Percentiles rank a stretch among this genome's conserved stretches.
Evolutionary conservation across 2,113 vertebrate genomes (phyloP).

Genomic region (Corythoichthys intestinalis): DNA sequence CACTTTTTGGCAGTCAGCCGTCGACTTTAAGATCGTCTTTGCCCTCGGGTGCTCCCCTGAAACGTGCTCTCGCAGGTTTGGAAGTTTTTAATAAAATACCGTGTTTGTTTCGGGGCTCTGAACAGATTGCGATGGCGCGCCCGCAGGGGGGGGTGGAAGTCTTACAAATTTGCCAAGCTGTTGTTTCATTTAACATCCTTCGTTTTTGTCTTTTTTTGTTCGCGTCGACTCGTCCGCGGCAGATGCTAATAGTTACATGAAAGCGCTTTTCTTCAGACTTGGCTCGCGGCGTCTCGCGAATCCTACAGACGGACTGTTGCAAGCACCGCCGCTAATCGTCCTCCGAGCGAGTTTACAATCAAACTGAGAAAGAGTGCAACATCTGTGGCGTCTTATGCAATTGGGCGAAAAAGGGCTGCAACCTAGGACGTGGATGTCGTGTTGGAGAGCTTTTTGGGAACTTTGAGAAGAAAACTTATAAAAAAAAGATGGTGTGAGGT

Average conservation of each 20-base stretch:
- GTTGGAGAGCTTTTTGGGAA: too few relatives aligned
- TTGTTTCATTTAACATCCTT: conserved; percentile 20
- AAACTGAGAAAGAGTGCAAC: not conserved
- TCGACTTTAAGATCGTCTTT: conserved; percentile 10
- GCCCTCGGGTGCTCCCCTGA: conserved; percentile 25
- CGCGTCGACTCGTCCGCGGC: not conserved
- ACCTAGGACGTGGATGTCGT: not conserved
- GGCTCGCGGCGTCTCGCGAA: not conserved
- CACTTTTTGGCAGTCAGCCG: conserved; percentile 5
- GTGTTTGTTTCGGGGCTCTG: not conserved
- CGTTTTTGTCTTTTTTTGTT: not conserved
- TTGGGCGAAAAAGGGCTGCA: not conserved
- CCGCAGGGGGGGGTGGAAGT: not conserved
- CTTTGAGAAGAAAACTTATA: too few relatives aligned
- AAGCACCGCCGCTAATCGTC: not conserved
- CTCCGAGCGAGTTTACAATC: not conserved
- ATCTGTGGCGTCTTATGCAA: conserved; percentile 7
- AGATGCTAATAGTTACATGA: conserved; percentile 10
- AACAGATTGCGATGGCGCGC: not conserved
- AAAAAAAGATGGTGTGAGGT: too few relatives aligned
- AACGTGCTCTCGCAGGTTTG: conserved; percentile 20
- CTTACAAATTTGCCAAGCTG: conserved; percentile 5
- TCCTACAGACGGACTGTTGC: conserved; percentile 1
- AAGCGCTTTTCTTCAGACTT: not conserved
- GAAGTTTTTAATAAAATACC: conserved; percentile 25